phyloP scores from a whole-genome alignment of 2,888 invertebrate species.

The Iphiclides podalirius region DNA sequence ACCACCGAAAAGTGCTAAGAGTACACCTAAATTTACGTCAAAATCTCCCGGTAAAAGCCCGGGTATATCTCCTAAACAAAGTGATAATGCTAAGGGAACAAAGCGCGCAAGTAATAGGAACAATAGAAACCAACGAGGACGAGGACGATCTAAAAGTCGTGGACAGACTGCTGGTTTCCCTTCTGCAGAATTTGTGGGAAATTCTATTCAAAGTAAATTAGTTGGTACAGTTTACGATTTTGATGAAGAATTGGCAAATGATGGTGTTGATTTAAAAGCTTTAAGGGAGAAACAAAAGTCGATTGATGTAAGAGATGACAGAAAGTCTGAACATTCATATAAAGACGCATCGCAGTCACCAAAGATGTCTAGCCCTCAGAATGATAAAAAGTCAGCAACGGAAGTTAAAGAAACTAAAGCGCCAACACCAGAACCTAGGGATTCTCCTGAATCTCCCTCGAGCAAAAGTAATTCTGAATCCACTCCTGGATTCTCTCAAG shows the following conservation, averaged over 20 bases:
- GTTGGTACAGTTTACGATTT: conserved; percentile 94
- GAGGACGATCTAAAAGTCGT: conserved; percentile 73
- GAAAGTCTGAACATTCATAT: conserved; percentile 76
- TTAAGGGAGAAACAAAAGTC: conserved; percentile 89
- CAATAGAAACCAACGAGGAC: conserved; percentile 67
- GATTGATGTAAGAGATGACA: conserved; percentile 82
- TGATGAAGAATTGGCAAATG: conserved; percentile 89
- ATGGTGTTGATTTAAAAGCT: conserved; percentile 87
- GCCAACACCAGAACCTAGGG: conserved; percentile 54
- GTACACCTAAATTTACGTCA: conserved; percentile 81
- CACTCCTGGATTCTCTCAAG: conserved; percentile 69
- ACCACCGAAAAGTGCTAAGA: conserved; percentile 72
- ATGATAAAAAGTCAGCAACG: conserved; percentile 57
- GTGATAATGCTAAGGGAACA: conserved; percentile 62
- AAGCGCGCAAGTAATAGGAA: conserved; percentile 61
- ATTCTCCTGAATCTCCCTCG: conserved; percentile 42
- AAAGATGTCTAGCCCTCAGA: conserved; percentile 76
- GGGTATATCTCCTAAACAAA: conserved; percentile 84
- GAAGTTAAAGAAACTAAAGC: conserved; percentile 29
- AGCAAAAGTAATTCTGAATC: conserved; percentile 38
- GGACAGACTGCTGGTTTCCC: conserved; percentile 51
- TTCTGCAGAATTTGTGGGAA: conserved; percentile 74
- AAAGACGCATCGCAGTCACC: conserved; percentile 81
- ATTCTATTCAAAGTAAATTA: conserved; percentile 89
- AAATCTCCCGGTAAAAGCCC: conserved; percentile 86